Percentiles rank a stretch among this genome's conserved stretches.
Evolutionary conservation across 1,140 invertebrate genomes (phyloP).

Genomic region (Drosophila repletoides): DNA sequence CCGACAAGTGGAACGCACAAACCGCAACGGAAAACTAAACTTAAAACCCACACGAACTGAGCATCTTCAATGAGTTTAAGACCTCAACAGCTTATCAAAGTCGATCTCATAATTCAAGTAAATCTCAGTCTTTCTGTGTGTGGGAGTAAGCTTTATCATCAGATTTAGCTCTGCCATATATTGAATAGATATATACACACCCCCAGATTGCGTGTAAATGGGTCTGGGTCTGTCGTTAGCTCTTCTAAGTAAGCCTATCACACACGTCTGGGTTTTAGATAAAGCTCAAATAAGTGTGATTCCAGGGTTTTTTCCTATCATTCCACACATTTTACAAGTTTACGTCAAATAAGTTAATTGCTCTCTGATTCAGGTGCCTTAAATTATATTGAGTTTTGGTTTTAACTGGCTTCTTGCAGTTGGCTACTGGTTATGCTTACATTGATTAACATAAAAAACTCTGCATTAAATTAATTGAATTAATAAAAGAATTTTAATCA

Average conservation of each 20-base stretch:
- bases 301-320: constrained; percentile 25
- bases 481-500: no score
- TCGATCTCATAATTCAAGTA: constrained; percentile 58
- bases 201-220: background rate
- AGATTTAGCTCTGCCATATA: constrained; percentile 38
- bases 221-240: background rate
- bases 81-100: constrained; percentile 47
- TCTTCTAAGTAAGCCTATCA: background rate
- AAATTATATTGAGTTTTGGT: background rate
- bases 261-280: no score
- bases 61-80: constrained; percentile 19
- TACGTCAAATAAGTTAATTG: background rate
- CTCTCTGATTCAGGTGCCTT: background rate
- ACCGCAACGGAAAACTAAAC: constrained; percentile 40
- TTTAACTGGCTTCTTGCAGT: constrained; percentile 14
- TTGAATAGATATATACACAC: constrained; percentile 10
- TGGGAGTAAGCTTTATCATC: constrained; percentile 29
- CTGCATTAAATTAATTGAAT: no score
- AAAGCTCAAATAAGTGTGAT: background rate
- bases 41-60: constrained; percentile 11
- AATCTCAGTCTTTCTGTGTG: constrained; percentile 50
- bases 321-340: background rate
- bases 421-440: constrained; percentile 34
- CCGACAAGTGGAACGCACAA: constrained; percentile 34
- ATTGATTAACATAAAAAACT: background rate